Percentiles rank a stretch among this genome's conserved stretches.
Evolutionary conservation across 2,113 vertebrate genomes (phyloP).

Genomic region (Rana temporaria): DNA sequence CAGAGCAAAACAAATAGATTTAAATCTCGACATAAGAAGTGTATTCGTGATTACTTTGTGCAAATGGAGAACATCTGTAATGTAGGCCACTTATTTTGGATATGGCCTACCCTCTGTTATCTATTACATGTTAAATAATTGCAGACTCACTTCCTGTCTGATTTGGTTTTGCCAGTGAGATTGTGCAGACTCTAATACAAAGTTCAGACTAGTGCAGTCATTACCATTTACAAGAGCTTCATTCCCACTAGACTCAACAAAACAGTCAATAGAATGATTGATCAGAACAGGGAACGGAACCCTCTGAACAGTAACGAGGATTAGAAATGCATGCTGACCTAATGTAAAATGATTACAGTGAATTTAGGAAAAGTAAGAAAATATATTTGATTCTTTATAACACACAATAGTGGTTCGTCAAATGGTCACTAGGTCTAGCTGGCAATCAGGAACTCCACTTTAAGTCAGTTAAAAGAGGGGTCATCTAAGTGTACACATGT

Average conservation of each 20-base stretch:
- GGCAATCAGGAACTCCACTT: too few relatives aligned
- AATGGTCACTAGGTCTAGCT: too few relatives aligned
- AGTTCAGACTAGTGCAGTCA: conserved; percentile 6
- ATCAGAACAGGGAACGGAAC: conserved; percentile 18
- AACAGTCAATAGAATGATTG: conserved; percentile 23
- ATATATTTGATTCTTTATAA: too few relatives aligned
- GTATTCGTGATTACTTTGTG: not conserved
- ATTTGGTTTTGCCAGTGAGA: conserved; percentile 16
- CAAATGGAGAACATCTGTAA: conserved; percentile 34
- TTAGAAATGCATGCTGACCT: conserved; percentile 14
- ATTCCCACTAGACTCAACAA: conserved; percentile 34
- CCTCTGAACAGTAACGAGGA: conserved; percentile 19
- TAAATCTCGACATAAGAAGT: conserved; percentile 5
- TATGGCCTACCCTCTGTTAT: conserved; percentile 35
- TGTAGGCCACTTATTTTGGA: conserved; percentile 1
- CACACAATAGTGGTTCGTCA: too few relatives aligned
- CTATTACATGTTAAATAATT: conserved; percentile 25
- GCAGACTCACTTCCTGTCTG: conserved; percentile 24
- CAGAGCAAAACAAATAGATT: conserved; percentile 3
- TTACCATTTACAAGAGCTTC: conserved; percentile 17
- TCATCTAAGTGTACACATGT: too few relatives aligned
- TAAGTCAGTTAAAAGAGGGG: too few relatives aligned
- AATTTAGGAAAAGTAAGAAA: not conserved
- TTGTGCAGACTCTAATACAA: not conserved
- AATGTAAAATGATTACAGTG: not conserved